Base-by-base conservation (phyloP, 2,113 vertebrate species). In the Heterotilapia buettikoferi region DNA sequence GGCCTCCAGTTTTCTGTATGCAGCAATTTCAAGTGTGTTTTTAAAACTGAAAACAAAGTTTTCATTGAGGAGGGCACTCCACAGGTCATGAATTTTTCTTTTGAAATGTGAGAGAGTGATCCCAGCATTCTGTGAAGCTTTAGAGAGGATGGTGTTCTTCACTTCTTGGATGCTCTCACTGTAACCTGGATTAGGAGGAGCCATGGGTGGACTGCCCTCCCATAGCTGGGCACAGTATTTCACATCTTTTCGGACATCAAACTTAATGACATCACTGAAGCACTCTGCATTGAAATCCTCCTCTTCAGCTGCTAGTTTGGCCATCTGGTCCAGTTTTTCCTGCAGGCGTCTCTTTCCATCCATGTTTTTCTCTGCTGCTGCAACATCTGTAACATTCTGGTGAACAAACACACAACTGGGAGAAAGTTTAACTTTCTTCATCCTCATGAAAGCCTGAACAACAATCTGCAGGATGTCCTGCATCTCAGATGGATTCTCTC, bases 11-110 rank as follows among this genome's bases (percentile, higher is more conserved):
- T 59, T 59, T 29, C 56, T 29, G 24, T 59, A 59, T 1, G 14
- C 24, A 5, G 56, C 6, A 29, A 59, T 59, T 26, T 59, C 24
- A 59, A 59, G 56, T 5, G 56, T 59, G 3, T 57, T 57, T 57
- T 57, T 57, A 5, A 57, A 57, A 57, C 54, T 57, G 24, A 57
- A 57, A 8, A 57, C 1, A 59, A 59, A 59, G 7, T 59, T 26
- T 59, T 59, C 56, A 59, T 3, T 59, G 7, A 59, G 56, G 4
- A 59, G 56, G 13, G 56, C 56, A 14, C 2, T 2, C 56, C 56
- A 59, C 13, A 59, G 24, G 21, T 57, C 54, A 1, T 26, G 21
- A 0, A 24, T 0, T 26, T 57, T 57, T 4, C 2, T 0, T 26
- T 26, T 57, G 54, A 57, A 26, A 1, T 57, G 6, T 57, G 12